These are phyloP conservation scores for Cephus pulcher DNA, from an alignment of 2,888 invertebrate species.

Conservation along the genomic window DNA sequence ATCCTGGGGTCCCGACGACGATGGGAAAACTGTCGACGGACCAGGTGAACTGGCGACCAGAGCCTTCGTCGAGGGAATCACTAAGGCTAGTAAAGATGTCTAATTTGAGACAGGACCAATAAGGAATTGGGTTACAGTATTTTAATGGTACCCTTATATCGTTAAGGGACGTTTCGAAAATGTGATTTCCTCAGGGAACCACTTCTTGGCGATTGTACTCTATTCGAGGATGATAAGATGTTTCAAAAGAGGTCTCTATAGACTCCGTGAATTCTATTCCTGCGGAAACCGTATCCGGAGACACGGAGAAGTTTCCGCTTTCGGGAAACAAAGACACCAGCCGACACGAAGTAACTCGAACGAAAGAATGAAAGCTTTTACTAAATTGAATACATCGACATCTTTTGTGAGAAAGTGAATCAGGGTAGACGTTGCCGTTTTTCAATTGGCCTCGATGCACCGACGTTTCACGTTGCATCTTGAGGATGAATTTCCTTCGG, in stretches of 20 bases:
- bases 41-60: conserved; percentile 95
- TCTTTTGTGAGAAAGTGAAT: background rate
- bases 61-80: conserved; percentile 96
- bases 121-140: background rate
- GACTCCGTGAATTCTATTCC: background rate
- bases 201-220: background rate
- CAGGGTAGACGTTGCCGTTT: background rate
- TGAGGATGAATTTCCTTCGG: no score
- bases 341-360: background rate
- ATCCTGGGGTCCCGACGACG: conserved; percentile 98
- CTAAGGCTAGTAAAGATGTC: conserved; percentile 73
- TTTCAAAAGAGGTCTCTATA: no score
- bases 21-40: conserved; percentile 97
- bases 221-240: background rate
- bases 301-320: background rate
- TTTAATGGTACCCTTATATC: background rate
- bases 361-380: background rate
- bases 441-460: background rate
- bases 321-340: background rate
- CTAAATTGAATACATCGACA: background rate
- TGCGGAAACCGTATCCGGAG: background rate
- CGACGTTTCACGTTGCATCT: background rate
- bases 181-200: background rate
- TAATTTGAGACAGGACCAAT: background rate
- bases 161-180: background rate